Percentiles rank a stretch among this genome's conserved stretches.
Evolutionary conservation across 2,113 vertebrate genomes (phyloP).

Genomic region (Campylomormyrus numenius): DNA sequence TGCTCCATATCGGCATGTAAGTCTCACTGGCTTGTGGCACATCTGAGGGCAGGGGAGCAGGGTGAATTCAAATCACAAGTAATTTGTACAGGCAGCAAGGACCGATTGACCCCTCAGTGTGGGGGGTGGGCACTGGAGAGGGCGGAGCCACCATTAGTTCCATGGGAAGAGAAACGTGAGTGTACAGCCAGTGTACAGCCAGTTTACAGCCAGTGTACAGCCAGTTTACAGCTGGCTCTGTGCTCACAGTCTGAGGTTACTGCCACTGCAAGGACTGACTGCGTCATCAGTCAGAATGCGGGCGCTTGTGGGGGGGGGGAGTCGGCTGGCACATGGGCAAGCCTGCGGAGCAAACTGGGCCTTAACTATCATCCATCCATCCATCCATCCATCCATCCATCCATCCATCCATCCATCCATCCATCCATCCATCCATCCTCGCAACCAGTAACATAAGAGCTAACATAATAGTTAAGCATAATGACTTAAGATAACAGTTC

Average conservation of each 20-base stretch:
- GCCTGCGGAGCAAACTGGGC: not conserved
- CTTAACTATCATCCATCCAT: not conserved
- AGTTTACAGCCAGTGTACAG: not conserved
- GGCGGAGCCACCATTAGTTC: not conserved
- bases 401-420: too few relatives aligned
- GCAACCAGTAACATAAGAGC: not conserved
- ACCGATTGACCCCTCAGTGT: not conserved
- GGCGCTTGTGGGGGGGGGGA: not conserved
- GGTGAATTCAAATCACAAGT: not conserved
- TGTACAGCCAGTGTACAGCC: not conserved
- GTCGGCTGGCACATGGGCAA: not conserved
- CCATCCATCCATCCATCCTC: not conserved
- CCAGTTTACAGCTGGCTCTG: not conserved
- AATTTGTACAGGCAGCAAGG: not conserved
- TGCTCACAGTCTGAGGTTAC: not conserved
- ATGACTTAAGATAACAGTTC: not conserved
- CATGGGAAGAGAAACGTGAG: not conserved
- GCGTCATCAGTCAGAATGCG: not conserved
- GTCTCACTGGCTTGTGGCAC: not conserved
- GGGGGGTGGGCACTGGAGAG: not conserved
- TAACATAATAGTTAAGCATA: not conserved
- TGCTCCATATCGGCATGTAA: not conserved
- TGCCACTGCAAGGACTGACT: not conserved
- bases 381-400: not conserved
- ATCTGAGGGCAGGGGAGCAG: not conserved